These are phyloP conservation scores for Araneus ventricosus DNA, from an alignment of 1,140 invertebrate species.

Conservation along the genomic window DNA sequence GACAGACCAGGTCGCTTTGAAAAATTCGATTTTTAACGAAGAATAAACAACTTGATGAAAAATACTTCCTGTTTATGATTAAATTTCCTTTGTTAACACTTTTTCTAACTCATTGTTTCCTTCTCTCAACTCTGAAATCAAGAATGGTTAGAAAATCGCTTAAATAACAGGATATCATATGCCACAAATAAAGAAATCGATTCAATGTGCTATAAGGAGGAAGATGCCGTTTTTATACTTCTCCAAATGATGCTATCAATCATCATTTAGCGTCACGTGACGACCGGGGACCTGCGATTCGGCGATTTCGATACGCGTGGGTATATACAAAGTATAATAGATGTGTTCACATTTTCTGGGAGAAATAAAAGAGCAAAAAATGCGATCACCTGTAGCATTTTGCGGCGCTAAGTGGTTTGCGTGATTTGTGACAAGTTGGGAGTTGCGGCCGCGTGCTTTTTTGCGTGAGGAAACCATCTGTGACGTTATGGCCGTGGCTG, in stretches of 20 bases:
- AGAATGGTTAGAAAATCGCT: too few relatives aligned
- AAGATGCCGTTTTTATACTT: background rate
- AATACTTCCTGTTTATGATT: too few relatives aligned
- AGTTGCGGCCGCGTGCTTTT: background rate
- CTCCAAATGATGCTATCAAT: background rate
- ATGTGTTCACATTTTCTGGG: background rate
- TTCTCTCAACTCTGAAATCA: too few relatives aligned
- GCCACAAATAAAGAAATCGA: too few relatives aligned
- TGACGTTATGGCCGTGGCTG: conserved; percentile 18
- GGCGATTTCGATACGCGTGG: background rate
- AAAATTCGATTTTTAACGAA: too few relatives aligned
- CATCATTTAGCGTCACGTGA: background rate
- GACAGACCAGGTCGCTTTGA: too few relatives aligned
- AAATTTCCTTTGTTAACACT: too few relatives aligned
- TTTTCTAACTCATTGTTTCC: too few relatives aligned
- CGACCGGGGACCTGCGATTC: background rate
- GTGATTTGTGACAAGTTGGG: conserved; percentile 13
- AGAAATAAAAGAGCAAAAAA: background rate
- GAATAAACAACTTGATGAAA: too few relatives aligned
- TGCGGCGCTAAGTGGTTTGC: conserved; percentile 24
- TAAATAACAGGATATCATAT: too few relatives aligned
- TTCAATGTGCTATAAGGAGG: background rate
- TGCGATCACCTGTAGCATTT: background rate
- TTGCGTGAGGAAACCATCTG: conserved; percentile 53
- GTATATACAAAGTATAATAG: background rate